A percentile compares a stretch with the other conserved stretches of the same genome.
Conservation (phyloP, 2,888 invertebrate species). For the Lasioglossum marginatum region DNA sequence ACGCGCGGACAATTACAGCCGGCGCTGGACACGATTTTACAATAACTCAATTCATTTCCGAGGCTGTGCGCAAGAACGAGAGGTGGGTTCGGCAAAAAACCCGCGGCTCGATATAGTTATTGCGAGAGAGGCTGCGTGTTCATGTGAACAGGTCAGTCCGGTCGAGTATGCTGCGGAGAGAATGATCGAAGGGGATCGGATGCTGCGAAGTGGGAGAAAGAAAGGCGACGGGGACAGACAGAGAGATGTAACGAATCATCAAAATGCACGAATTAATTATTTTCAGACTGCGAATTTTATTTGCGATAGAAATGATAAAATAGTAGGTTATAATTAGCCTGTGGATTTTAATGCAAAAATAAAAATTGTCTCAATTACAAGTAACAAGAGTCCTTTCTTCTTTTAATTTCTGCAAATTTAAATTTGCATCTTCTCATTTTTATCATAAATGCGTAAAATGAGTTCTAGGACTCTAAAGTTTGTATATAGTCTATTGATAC, state of each 20-base stretch:
- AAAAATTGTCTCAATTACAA: no score
- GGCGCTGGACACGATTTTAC: conserved; percentile 64
- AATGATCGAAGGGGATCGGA: conserved; percentile 24
- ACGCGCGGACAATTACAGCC: conserved; percentile 65
- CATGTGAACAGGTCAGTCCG: conserved; percentile 78
- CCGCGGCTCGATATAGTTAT: conserved; percentile 70
- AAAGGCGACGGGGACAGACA: neutral
- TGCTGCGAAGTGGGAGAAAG: conserved; percentile 25
- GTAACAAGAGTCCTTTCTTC: no score
- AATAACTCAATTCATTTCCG: conserved; percentile 73
- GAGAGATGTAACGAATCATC: neutral
- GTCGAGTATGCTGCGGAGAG: conserved; percentile 67
- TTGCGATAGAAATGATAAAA: neutral
- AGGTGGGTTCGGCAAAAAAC: conserved; percentile 56
- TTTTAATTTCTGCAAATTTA: no score
- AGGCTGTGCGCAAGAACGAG: conserved; percentile 62
- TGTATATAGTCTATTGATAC: neutral
- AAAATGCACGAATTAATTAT: neutral
- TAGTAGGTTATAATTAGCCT: no score
- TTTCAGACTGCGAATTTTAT: neutral
- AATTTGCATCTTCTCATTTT: no score
- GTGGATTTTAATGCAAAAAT: no score
- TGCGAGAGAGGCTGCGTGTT: conserved; percentile 64
- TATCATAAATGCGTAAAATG: no score
- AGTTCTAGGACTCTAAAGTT: neutral